Conservation (phyloP, 2,113 vertebrate genomes). For the Ariopsis seemanni region DNA sequence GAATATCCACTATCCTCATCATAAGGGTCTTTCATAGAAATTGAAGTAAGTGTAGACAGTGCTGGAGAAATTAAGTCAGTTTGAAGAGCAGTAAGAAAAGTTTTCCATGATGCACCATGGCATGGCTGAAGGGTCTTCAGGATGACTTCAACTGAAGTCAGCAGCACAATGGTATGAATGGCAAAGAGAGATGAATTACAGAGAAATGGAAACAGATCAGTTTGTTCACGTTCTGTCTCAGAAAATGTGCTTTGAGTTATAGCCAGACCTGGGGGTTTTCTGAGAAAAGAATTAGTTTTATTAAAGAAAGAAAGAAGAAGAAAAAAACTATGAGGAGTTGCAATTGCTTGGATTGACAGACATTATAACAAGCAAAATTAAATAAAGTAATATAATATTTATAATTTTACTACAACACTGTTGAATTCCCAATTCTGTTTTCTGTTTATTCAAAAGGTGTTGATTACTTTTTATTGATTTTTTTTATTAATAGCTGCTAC, state of each 20-base stretch:
- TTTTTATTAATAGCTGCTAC: no score
- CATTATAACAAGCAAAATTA: neutral
- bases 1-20: neutral
- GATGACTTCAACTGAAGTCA: slow-evolving; percentile 60
- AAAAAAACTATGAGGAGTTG: neutral
- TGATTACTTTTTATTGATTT: no score
- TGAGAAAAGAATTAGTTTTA: neutral
- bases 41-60: neutral
- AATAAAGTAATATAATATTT: neutral
- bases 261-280: neutral
- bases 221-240: neutral
- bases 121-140: slow-evolving; percentile 58
- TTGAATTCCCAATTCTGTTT: no score
- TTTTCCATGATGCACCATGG: slow-evolving; percentile 58
- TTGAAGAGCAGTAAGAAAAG: neutral
- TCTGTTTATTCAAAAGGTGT: no score
- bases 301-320: neutral
- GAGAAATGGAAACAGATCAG: neutral
- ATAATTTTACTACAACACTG: neutral
- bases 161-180: slow-evolving; percentile 51
- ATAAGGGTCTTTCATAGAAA: slow-evolving; percentile 7
- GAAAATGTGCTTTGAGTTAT: neutral
- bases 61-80: neutral
- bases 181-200: slow-evolving; percentile 17
- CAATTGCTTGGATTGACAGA: neutral